Evolutionary conservation across 2,888 invertebrate species (phyloP), one percentile per base, ranked within the genome.

Genomic region (Allygus modestus): DNA sequence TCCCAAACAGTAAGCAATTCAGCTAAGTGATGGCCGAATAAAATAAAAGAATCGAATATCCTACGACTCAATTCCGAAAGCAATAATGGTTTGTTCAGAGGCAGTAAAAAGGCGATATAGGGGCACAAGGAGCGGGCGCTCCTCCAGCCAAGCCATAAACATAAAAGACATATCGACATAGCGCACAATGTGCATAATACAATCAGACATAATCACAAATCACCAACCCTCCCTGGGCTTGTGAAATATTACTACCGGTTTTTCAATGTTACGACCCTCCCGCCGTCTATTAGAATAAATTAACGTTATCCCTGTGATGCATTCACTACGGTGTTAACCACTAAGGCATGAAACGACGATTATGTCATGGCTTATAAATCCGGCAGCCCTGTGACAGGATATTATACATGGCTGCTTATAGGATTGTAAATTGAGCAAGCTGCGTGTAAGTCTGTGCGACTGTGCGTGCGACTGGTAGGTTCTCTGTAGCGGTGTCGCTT

Each of bases 301-400:
- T 87, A 87, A 83, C 86, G 86, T 87, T 87, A 87, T 87, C 86
- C 77, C 79, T 23, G 33, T 54, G 71, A 83, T 28, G 81, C 77
- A 65, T 83, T 83, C 81, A 85, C 85, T 81, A 83, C 71, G 65
- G 79, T 83, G 85, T 85, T 79, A 83, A 85, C 85, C 85, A 79
- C 83, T 51, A 85, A 79, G 71, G 84, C 86, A 83, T 86, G 86
- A 85, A 85, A 84, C 85, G 84, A 85, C 87, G 86, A 87, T 87
- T 87, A 87, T 87, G 87, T 87, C 86, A 87, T 86, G 87, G 87
- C 86, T 85, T 86, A 87, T 87, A 87, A 87, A 87, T 87, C 87
- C 58, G 7, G 51, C 17, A 9, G 46, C 1, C 69, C n/a, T 4
- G n/a, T 31, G 69, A 31, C 73, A n/a, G 69, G n/a, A n/a, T n/a